A percentile compares a stretch with the other conserved stretches of the same genome.
These are phyloP conservation scores for Elaeidobius kamerunicus DNA, from an alignment of 2,888 invertebrate genomes.

Conservation along the genomic window DNA sequence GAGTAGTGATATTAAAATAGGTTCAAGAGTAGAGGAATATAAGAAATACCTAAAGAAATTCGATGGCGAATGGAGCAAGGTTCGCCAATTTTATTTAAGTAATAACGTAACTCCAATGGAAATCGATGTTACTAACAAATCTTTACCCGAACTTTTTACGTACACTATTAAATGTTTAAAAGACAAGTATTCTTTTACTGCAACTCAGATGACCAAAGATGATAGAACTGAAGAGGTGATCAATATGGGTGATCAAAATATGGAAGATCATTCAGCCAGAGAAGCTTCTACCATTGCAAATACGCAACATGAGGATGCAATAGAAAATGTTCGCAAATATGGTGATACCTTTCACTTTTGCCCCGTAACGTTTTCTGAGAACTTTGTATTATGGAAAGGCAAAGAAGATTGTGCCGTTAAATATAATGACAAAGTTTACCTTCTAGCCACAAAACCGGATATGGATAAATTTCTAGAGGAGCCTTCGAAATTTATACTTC, in stretches of 20 bases:
- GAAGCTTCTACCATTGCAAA: conserved; percentile 39
- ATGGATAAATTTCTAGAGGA: conserved; percentile 53
- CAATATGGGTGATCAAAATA: conserved; percentile 49
- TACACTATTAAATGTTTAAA: conserved; percentile 42
- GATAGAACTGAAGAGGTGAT: conserved; percentile 52
- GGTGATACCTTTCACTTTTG: conserved; percentile 62
- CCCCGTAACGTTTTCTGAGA: conserved; percentile 57
- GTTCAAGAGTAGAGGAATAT: conserved; percentile 28
- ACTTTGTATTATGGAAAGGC: conserved; percentile 60
- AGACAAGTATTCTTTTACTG: conserved; percentile 46
- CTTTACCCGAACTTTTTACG: conserved; percentile 39
- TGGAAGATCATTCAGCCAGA: conserved; percentile 43
- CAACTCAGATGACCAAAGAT: conserved; percentile 52
- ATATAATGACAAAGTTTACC: conserved; percentile 56
- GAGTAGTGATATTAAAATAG: not conserved
- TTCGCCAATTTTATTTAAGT: conserved; percentile 36
- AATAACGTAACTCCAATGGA: conserved; percentile 35
- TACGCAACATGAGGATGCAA: conserved; percentile 31
- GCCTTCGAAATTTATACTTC: conserved; percentile 52
- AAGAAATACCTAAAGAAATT: conserved; percentile 34
- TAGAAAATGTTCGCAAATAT: conserved; percentile 44
- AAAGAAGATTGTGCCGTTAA: conserved; percentile 54
- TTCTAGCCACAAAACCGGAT: conserved; percentile 53
- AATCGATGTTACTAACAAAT: conserved; percentile 40
- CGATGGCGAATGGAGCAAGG: conserved; percentile 35